phyloP scores from a whole-genome alignment of 1,140 invertebrate species.

The Macrobrachium rosenbergii region DNA sequence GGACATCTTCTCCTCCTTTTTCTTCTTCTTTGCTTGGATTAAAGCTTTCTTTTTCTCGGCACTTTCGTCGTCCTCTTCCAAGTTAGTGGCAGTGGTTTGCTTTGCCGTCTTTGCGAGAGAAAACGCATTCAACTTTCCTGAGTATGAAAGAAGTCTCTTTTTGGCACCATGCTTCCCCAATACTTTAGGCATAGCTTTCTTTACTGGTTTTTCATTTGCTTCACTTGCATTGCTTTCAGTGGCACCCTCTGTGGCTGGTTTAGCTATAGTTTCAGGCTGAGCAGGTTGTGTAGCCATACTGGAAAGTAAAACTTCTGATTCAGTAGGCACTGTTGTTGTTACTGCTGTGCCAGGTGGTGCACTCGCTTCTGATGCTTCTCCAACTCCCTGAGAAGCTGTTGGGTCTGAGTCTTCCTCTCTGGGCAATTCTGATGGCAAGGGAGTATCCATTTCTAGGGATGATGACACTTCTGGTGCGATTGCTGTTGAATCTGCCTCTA shows the following conservation, averaged over 20 bases:
- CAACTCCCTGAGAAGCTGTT: no score
- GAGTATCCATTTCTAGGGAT: no score
- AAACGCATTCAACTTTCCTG: slow-evolving; percentile 47
- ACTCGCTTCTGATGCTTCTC: no score
- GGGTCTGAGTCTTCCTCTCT: no score
- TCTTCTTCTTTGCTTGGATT: slow-evolving; percentile 49
- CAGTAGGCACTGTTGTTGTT: neutral
- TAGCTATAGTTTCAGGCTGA: neutral
- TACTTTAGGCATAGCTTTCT: slow-evolving; percentile 39
- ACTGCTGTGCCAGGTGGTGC: neutral
- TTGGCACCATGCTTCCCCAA: slow-evolving; percentile 46
- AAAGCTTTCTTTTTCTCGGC: neutral
- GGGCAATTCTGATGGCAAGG: no score
- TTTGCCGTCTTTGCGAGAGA: slow-evolving; percentile 38
- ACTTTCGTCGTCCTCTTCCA: slow-evolving; percentile 48
- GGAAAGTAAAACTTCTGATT: neutral
- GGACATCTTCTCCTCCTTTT: slow-evolving; percentile 63
- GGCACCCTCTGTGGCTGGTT: neutral
- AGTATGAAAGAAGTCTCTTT: slow-evolving; percentile 44
- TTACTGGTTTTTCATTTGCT: neutral
- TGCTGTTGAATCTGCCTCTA: no score
- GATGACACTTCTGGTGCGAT: no score
- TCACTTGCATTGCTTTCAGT: neutral
- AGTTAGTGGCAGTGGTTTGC: slow-evolving; percentile 37
- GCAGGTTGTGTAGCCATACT: neutral